These are phyloP conservation scores for Crambe crambe DNA, from an alignment of 37 sponge, comb jelly and placozoan species.

Conservation along the genomic window DNA sequence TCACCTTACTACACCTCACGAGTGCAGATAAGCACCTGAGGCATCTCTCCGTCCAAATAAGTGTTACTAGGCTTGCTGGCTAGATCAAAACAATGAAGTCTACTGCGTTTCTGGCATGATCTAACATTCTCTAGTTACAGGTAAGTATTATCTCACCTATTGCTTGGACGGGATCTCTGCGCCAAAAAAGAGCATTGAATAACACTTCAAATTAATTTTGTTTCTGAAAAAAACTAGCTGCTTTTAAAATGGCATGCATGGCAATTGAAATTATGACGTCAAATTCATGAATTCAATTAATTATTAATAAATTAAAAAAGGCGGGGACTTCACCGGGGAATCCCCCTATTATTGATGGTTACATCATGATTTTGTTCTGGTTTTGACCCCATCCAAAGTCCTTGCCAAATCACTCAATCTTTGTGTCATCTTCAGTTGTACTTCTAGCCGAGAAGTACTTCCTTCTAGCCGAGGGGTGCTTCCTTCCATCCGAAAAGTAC, in stretches of 20 bases:
- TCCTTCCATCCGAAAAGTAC: background rate
- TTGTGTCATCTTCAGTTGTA: background rate
- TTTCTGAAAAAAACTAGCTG: no score
- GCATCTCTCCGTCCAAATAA: background rate
- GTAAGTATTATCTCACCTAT: no score
- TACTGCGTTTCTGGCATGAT: no score
- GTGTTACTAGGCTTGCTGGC: background rate
- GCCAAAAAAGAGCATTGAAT: no score
- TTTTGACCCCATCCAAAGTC: constrained; percentile 1
- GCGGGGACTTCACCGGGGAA: background rate
- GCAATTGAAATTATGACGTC: no score
- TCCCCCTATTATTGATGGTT: background rate
- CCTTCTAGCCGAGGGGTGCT: background rate
- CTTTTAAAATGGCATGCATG: no score
- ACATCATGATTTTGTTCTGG: background rate
- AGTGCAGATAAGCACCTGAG: no score
- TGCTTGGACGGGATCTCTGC: no score
- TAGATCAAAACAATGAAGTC: background rate
- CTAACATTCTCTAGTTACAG: no score
- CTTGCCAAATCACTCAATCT: constrained; percentile 5
- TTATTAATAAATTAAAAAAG: background rate
- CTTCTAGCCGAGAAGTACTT: background rate
- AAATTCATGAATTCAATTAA: background rate
- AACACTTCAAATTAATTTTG: no score
- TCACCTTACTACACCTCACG: no score